Evolutionary conservation across 1,140 invertebrate species (phyloP).

Genomic region (Pectinophora gossypiella): DNA sequence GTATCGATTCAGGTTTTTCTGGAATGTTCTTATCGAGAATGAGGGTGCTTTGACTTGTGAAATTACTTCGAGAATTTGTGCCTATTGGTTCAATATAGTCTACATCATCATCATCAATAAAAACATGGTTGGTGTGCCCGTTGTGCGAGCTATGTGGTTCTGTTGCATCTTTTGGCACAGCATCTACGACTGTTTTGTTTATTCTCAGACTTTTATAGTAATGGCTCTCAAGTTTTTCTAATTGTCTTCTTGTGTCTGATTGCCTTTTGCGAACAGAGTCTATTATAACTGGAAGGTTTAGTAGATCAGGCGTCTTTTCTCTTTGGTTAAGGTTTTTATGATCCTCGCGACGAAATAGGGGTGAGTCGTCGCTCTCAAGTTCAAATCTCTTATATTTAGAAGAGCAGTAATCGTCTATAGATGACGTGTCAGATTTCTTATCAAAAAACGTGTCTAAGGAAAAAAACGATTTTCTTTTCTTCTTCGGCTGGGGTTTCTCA

Average conservation of each 20-base stretch:
- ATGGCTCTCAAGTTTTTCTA: slow-evolving; percentile 72
- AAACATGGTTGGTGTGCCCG: slow-evolving; percentile 56
- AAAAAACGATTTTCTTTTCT: slow-evolving; percentile 72
- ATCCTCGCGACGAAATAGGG: slow-evolving; percentile 50
- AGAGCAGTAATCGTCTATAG: slow-evolving; percentile 69
- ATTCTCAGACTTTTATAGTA: slow-evolving; percentile 65
- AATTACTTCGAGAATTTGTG: slow-evolving; percentile 40
- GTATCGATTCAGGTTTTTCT: slow-evolving; percentile 48
- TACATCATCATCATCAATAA: slow-evolving; percentile 58
- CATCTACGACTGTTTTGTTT: slow-evolving; percentile 56
- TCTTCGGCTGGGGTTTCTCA: slow-evolving; percentile 51
- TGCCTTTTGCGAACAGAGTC: slow-evolving; percentile 61
- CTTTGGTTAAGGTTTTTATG: slow-evolving; percentile 22
- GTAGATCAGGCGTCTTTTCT: slow-evolving; percentile 62
- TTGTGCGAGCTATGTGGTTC: slow-evolving; percentile 53
- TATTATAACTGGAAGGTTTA: slow-evolving; percentile 66
- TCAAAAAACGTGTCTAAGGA: slow-evolving; percentile 71
- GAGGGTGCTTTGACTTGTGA: slow-evolving; percentile 66
- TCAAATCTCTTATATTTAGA: slow-evolving; percentile 74
- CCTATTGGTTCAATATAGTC: slow-evolving; percentile 66
- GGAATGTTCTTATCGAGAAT: slow-evolving; percentile 53
- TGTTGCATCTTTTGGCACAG: slow-evolving; percentile 61
- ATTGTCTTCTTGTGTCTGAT: slow-evolving; percentile 59
- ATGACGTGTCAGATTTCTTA: slow-evolving; percentile 69
- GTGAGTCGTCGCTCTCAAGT: slow-evolving; percentile 69